Base-by-base conservation (phyloP, 2,113 vertebrate species). In the Lipotes vexillifer region DNA sequence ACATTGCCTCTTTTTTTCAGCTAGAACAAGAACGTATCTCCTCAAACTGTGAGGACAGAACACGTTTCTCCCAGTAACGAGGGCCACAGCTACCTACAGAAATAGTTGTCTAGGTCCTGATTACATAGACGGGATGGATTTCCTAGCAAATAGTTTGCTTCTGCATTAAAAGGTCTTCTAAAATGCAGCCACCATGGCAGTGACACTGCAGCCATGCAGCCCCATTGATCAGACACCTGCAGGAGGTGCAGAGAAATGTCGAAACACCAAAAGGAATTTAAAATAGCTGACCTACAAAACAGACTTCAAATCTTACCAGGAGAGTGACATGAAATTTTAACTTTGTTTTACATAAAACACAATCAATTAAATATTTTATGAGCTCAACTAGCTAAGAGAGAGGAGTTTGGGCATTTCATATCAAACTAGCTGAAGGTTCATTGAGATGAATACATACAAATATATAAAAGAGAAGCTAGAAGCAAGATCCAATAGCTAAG, bases 251-350 rank as follows among this genome's bases (percentile, higher is more conserved):
- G 85, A 52, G 41, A 74, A 25, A 52, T 68, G 71, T 23, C 4
- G 4, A 25, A 44, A 82, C 63, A 49, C 91, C 15, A 18, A 36
- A 44, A 44, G 69, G 36, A 65, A 90, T 77, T 82, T 80, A 57
- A 97, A 96, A 88, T 61, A 95, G 85, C 82, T 93, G 75, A 92
- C 88, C 97, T 95, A 95, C 85, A 97, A 93, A 97, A 94, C 18
- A 88, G 65, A 27, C 77, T 57, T 97, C 68, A 84, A 41, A 61
- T 69, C 92, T 93, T 52, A 46, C 59, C 61, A 52, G 59, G 44
- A 93, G 75, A 88, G 92, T 31, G n/a, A 55, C 92, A 86, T 86
- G 87, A 96, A 93, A 93, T 83, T 96, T 97, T 92, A 84, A 95
- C 77, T 92, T 90, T 74, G 93, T 71, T 95, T 94, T 88, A 59